Conservation (phyloP, 1,140 invertebrate genomes). For the Bicyclus anynana region DNA sequence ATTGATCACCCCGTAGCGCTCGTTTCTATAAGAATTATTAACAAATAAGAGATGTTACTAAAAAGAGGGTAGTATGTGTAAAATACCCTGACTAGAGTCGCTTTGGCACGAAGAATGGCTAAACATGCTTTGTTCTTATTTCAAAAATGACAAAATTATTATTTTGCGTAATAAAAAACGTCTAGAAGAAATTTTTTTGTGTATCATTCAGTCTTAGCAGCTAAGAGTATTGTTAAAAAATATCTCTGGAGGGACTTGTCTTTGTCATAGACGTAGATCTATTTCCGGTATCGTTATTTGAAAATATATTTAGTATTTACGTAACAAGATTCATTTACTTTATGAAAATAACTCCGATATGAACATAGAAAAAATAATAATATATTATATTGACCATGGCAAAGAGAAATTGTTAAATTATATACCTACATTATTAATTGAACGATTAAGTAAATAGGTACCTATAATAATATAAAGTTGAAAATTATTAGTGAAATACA, state of each 20-base stretch:
- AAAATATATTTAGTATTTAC: constrained; percentile 60
- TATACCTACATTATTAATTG: neutral
- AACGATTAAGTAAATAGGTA: neutral
- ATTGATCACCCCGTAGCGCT: too few relatives aligned
- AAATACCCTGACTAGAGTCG: constrained; percentile 56
- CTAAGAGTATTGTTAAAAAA: constrained; percentile 67
- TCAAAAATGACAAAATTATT: constrained; percentile 1
- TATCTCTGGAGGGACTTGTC: constrained; percentile 69
- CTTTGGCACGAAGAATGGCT: constrained; percentile 60
- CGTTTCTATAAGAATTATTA: neutral
- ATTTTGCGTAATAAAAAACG: constrained; percentile 28
- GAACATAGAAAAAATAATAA: constrained; percentile 28
- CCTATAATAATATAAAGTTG: too few relatives aligned
- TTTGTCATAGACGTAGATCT: constrained; percentile 49
- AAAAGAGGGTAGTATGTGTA: constrained; percentile 22
- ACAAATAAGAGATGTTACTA: constrained; percentile 13
- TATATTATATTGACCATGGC: constrained; percentile 18
- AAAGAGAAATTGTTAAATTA: constrained; percentile 13
- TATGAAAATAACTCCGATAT: constrained; percentile 52
- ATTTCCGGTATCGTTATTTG: constrained; percentile 48
- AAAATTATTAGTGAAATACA: too few relatives aligned
- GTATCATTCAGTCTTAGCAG: constrained; percentile 68
- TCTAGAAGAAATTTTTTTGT: constrained; percentile 45
- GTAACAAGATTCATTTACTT: constrained; percentile 34
- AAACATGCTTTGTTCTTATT: constrained; percentile 7